Evolutionary conservation across 1,140 invertebrate genomes (phyloP), one percentile per base, ranked within the genome.

Genomic region (Sarcophaga bullata): DNA sequence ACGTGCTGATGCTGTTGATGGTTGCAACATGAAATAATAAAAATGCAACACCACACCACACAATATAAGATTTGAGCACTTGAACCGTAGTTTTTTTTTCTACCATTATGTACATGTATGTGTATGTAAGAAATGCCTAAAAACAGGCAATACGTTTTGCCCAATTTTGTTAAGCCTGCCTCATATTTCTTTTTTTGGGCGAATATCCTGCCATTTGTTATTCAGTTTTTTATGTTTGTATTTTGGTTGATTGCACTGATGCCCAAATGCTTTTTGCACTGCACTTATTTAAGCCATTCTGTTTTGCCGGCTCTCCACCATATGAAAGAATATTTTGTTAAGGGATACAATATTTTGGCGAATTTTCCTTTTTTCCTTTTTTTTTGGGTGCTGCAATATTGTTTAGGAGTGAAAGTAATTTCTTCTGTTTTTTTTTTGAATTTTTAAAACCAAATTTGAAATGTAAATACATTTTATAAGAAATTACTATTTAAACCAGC

Each of bases 71-170:
- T n/a, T n/a, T 37, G 8, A 68, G 17, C 62, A 68, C 62, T 68
- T 68, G 17, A 68, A 19, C 1, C 1, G 54, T 58, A 68, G 15
- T 8, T 19, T 15, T 7, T 25, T 2, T 25, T 19, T 25, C 25
- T 37, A 4, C 25, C 25, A 37, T 37, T 37, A 6, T 68, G 62
- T 25, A 25, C n/a, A 68, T 37, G 25, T 37, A 37, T 37, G 25
- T 37, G 4, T 37, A 4, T 37, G 25, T 37, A 37, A 62, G 17
- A 62, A 62, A 19, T 19, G 62, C 62, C 62, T 68, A 68, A 68
- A 68, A 68, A 68, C 62, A 68, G 62, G 19, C 62, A 68, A 68
- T 68, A 68, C 19, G 62, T 25, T 68, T 68, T 68, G n/a, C n/a
- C 54, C 54, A 58, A 58, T 58, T 58, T 58, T 58, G 7, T 58